Conservation (phyloP, 1,140 invertebrate genomes). For the Drosophila ercepeae region DNA sequence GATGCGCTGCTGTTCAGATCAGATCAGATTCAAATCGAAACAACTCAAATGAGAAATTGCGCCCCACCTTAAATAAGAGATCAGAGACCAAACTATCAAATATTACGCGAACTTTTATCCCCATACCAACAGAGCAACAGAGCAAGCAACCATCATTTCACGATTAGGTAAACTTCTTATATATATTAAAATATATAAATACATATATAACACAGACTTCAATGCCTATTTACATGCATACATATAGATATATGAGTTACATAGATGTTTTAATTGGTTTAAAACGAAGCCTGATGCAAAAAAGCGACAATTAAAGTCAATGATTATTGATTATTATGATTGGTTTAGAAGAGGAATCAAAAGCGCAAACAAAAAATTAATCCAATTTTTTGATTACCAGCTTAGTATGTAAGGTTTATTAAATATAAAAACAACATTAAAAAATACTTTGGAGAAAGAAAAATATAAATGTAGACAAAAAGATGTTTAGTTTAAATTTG, state of each 20-base stretch:
- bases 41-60: not conserved
- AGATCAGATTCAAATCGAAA: slow-evolving; percentile 1
- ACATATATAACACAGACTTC: slow-evolving; percentile 27
- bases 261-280: slow-evolving; percentile 72
- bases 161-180: slow-evolving; percentile 38
- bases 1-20: slow-evolving; percentile 8
- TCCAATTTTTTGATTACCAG: slow-evolving; percentile 64
- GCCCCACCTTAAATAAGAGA: slow-evolving; percentile 7
- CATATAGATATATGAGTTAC: slow-evolving; percentile 47
- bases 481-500: slow-evolving; percentile 8
- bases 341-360: slow-evolving; percentile 54
- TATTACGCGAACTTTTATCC: slow-evolving; percentile 16
- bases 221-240: slow-evolving; percentile 27
- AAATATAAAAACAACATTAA: slow-evolving; percentile 33
- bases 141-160: slow-evolving; percentile 42
- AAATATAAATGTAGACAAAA: slow-evolving; percentile 72
- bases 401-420: slow-evolving; percentile 53
- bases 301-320: slow-evolving; percentile 36
- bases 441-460: slow-evolving; percentile 53
- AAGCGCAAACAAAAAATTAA: slow-evolving; percentile 8
- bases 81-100: slow-evolving; percentile 43
- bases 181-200: slow-evolving; percentile 40
- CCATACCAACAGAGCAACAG: slow-evolving; percentile 11
- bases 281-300: slow-evolving; percentile 51
- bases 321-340: slow-evolving; percentile 56